Evolutionary conservation across 2,888 invertebrate species (phyloP).

Genomic region (Chymomyza procnemis): DNA sequence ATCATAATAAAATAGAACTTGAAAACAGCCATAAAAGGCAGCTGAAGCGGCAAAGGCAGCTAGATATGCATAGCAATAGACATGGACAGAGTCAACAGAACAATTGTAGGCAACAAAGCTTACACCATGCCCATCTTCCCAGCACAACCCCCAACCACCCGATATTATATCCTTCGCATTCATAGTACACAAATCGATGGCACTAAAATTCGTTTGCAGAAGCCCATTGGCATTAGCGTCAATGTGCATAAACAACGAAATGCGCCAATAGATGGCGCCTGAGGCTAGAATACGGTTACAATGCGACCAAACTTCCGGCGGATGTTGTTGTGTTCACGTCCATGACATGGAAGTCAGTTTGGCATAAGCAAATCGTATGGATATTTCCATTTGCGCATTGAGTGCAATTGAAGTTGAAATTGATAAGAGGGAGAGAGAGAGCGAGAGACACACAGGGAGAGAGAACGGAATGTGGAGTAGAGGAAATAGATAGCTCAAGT

Average conservation of each 20-base stretch:
- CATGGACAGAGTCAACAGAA: not conserved
- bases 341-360: not conserved
- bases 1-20: slow-evolving; percentile 54
- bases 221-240: slow-evolving; percentile 50
- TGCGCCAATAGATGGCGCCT: slow-evolving; percentile 48
- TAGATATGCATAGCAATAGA: not conserved
- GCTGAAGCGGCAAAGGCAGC: slow-evolving; percentile 11
- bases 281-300: slow-evolving; percentile 16
- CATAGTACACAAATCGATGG: slow-evolving; percentile 43
- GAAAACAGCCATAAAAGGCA: slow-evolving; percentile 55
- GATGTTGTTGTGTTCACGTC: slow-evolving; percentile 34
- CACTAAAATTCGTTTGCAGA: slow-evolving; percentile 40
- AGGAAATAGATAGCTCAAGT: not conserved
- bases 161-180: slow-evolving; percentile 17
- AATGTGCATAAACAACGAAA: slow-evolving; percentile 60
- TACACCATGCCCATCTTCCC: too few species aligned
- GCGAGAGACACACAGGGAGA: too few species aligned
- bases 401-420: slow-evolving; percentile 1
- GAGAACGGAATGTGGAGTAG: too few species aligned
- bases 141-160: too few species aligned
- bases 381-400: not conserved
- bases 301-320: slow-evolving; percentile 62
- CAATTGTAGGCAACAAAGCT: slow-evolving; percentile 1
- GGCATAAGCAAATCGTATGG: not conserved
- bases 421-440: too few species aligned